These are phyloP conservation scores for Ectemnius lituratus DNA, from an alignment of 2,888 invertebrate species.

Conservation along the genomic window DNA sequence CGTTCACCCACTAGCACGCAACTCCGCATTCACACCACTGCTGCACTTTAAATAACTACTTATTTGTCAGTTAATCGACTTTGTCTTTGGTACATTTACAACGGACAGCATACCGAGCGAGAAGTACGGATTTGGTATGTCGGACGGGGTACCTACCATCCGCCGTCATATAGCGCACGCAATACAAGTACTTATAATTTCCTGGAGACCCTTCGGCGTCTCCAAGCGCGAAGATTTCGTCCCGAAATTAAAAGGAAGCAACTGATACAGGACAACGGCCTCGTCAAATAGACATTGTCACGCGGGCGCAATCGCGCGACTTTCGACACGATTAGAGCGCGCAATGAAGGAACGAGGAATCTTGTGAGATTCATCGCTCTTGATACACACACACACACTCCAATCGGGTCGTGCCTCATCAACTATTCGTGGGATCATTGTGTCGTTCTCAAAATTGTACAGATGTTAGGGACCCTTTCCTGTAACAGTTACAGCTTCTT, in stretches of 20 bases:
- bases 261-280: slow-evolving; percentile 4
- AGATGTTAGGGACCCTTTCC: slow-evolving; percentile 4
- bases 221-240: slow-evolving; percentile 44
- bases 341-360: not conserved
- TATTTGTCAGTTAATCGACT: slow-evolving; percentile 60
- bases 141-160: slow-evolving; percentile 69
- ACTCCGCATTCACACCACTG: not conserved
- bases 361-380: not conserved
- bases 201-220: slow-evolving; percentile 43
- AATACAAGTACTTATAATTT: slow-evolving; percentile 29
- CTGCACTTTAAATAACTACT: slow-evolving; percentile 55
- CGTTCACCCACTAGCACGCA: not conserved
- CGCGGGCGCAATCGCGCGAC: slow-evolving; percentile 7
- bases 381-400: too few relatives aligned
- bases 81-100: slow-evolving; percentile 77
- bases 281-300: slow-evolving; percentile 12
- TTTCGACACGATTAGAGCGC: not conserved
- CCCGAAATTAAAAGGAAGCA: slow-evolving; percentile 33
- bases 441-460: not conserved
- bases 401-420: not conserved
- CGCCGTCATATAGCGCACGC: slow-evolving; percentile 60
- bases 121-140: slow-evolving; percentile 65
- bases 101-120: slow-evolving; percentile 71
- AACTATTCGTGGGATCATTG: not conserved
- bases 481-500: slow-evolving; percentile 14